Evolutionary conservation across 2,888 invertebrate genomes (phyloP), one percentile per base, ranked within the genome.

Genomic region (Synanthedon formicaeformis): DNA sequence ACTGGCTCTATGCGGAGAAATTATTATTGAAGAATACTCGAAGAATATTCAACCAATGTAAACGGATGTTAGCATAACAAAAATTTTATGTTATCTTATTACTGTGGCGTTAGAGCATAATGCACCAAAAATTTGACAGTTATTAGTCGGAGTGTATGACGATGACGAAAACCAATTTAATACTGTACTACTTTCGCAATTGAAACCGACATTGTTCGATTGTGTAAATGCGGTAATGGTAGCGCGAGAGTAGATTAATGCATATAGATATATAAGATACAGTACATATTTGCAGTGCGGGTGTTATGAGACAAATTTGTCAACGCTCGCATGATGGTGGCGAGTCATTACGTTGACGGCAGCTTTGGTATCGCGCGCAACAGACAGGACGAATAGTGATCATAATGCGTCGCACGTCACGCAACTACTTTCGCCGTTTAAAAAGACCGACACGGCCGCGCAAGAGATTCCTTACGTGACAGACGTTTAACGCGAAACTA

Each of bases 361-460:
- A 16, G 11, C 16, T 4, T 16, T 48, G 12, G 18, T 11, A 49
- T 49, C 11, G n/a, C 34, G 18, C 13, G 12, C n/a, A 40, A 27
- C 23, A 40, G 13, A 34, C 11, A 50, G 63, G 63, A 61, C 58
- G 67, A 62, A 66, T 63, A 62, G 63, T 65, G 69, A 72, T 73
- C 71, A 69, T 69, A 71, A 67, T 67, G 69, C 63, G 53, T 66
- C 69, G 78, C 75, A 63, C 65, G 71, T 66, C 78, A 78, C 78
- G 75, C 76, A 75, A 76, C 75, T 75, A 82, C 85, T 84, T 86
- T 86, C 85, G 78, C 84, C 81, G 80, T 78, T 81, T 78, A 77
- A 72, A 78, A 76, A 34, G 52, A 69, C 71, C 71, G 62, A 66
- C 66, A 68, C 60, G 12, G 51, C 64, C 57, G 57, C 62, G 68